Evolutionary conservation across 2,888 invertebrate genomes (phyloP).

Genomic region (Tetramorium bicarinatum): DNA sequence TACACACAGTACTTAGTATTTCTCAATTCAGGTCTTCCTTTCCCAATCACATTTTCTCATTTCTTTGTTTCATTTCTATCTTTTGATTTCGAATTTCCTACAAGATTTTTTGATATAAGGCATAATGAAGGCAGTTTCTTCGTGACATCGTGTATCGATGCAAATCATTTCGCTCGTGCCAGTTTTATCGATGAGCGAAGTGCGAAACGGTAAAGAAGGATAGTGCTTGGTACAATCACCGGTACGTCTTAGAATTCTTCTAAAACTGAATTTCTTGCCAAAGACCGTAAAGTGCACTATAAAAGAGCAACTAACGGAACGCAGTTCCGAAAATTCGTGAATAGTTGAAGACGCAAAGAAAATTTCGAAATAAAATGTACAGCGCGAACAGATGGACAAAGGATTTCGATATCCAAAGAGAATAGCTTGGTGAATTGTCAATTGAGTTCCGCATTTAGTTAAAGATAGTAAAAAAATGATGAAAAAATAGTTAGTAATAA

Average conservation of each 20-base stretch:
- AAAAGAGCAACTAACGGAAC: conserved; percentile 78
- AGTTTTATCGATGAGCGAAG: conserved; percentile 65
- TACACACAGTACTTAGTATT: conserved; percentile 7
- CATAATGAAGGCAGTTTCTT: conserved; percentile 26
- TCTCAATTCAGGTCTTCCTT: conserved; percentile 50
- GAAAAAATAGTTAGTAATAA: neutral
- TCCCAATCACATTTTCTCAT: conserved; percentile 39
- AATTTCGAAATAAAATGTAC: conserved; percentile 36
- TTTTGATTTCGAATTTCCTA: conserved; percentile 15
- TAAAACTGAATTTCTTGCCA: conserved; percentile 78
- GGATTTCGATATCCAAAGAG: conserved; percentile 17
- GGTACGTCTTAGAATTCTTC: conserved; percentile 69
- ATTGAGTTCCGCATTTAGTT: neutral
- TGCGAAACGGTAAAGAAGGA: conserved; percentile 55
- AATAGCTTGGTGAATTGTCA: conserved; percentile 2
- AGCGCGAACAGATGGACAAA: conserved; percentile 24
- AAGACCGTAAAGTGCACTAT: conserved; percentile 78
- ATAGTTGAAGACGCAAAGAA: conserved; percentile 32
- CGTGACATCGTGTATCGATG: conserved; percentile 13
- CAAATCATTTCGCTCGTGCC: conserved; percentile 17
- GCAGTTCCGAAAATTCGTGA: conserved; percentile 73
- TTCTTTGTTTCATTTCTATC: neutral
- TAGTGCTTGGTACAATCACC: conserved; percentile 37
- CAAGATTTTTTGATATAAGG: neutral
- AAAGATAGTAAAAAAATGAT: neutral